Conservation (phyloP, 2,113 vertebrate species). For the Plectropomus leopardus region DNA sequence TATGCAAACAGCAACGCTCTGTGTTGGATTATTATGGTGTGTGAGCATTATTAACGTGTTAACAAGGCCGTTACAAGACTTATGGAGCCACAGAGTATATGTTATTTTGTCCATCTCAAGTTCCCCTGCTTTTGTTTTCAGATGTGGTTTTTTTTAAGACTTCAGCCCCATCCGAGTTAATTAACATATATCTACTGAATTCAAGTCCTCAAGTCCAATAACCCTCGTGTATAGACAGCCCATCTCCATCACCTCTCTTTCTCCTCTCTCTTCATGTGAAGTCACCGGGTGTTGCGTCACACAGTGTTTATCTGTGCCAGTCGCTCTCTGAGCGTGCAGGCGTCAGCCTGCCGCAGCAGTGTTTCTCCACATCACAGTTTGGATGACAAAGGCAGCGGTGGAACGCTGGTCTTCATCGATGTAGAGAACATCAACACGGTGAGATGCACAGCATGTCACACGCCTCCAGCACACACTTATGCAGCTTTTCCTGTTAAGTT, state of each 20-base stretch:
- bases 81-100: too few relatives aligned
- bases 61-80: too few relatives aligned
- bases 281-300: conserved; percentile 95
- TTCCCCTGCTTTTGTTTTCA: too few relatives aligned
- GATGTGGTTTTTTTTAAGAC: too few relatives aligned
- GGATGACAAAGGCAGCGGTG: conserved; percentile 84
- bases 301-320: conserved; percentile 97
- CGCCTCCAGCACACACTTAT: not conserved
- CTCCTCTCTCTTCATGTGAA: conserved; percentile 59
- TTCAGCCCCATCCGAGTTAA: too few relatives aligned
- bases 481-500: not conserved
- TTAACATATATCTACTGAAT: too few relatives aligned
- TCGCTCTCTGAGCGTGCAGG: conserved; percentile 92
- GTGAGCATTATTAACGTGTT: too few relatives aligned
- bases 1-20: too few relatives aligned
- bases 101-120: too few relatives aligned
- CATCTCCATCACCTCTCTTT: not conserved
- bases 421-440: conserved; percentile 97
- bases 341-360: conserved; percentile 91
- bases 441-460: conserved; percentile 61
- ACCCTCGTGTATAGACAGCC: not conserved
- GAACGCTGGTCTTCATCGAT: conserved; percentile 94
- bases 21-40: too few relatives aligned
- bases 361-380: conserved; percentile 75
- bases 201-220: too few relatives aligned